Evolutionary conservation across 2,888 invertebrate species (phyloP).

Genomic region (Apodemia zela): DNA sequence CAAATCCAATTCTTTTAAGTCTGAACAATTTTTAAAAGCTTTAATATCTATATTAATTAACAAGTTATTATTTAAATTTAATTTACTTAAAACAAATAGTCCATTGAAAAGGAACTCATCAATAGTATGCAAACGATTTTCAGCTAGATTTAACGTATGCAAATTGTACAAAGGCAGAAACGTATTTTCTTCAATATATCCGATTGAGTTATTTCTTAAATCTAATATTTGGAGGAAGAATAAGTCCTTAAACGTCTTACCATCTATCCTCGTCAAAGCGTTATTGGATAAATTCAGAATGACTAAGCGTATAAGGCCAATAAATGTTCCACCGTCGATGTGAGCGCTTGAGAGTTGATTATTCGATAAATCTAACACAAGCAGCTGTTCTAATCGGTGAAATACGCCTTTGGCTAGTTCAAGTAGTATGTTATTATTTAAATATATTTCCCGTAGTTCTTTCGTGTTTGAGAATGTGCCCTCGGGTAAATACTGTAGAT

Average conservation of each 20-base stretch:
- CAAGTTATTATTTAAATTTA: slow-evolving; percentile 92
- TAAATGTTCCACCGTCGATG: slow-evolving; percentile 91
- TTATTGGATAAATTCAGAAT: slow-evolving; percentile 93
- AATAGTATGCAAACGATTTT: slow-evolving; percentile 91
- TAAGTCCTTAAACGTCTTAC: slow-evolving; percentile 91
- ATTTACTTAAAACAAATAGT: slow-evolving; percentile 89
- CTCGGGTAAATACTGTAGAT: slow-evolving; percentile 89
- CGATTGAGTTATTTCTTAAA: slow-evolving; percentile 92
- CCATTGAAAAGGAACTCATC: slow-evolving; percentile 91
- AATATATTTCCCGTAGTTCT: slow-evolving; percentile 90
- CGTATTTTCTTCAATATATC: slow-evolving; percentile 91
- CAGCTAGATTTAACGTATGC: slow-evolving; percentile 93
- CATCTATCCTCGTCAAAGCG: slow-evolving; percentile 89
- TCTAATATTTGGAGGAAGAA: slow-evolving; percentile 93
- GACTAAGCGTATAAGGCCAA: slow-evolving; percentile 91
- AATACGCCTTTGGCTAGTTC: slow-evolving; percentile 91
- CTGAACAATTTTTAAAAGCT: slow-evolving; percentile 93
- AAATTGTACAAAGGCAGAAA: slow-evolving; percentile 93
- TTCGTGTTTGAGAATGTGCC: slow-evolving; percentile 90
- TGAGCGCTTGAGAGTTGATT: slow-evolving; percentile 93
- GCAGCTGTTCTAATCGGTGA: slow-evolving; percentile 90
- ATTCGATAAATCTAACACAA: slow-evolving; percentile 91
- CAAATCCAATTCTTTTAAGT: slow-evolving; percentile 92
- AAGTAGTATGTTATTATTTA: slow-evolving; percentile 92
- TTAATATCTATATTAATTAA: slow-evolving; percentile 87